Conservation (phyloP, 2,113 vertebrate species). For the Falcunculus frontatus region DNA sequence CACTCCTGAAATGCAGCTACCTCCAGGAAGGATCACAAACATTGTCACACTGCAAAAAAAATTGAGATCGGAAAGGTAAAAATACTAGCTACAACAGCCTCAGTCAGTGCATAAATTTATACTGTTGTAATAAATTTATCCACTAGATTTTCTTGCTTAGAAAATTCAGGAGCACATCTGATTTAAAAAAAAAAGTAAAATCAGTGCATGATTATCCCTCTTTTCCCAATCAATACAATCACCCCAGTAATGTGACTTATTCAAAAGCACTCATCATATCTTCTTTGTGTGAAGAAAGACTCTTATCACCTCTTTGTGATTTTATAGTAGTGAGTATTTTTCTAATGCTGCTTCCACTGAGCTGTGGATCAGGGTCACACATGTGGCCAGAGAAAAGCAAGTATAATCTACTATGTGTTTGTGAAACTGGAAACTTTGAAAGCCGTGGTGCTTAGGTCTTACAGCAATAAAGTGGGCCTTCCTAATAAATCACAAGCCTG, state of each 20-base stretch:
- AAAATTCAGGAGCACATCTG: not conserved
- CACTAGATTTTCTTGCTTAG: not conserved
- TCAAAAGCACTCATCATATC: conserved; percentile 46
- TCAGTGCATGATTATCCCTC: conserved; percentile 20
- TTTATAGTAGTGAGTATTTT: conserved; percentile 1
- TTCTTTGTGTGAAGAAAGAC: conserved; percentile 31
- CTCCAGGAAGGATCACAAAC: not conserved
- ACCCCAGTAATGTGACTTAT: not conserved
- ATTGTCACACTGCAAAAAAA: not conserved
- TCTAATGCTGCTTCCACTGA: conserved; percentile 20
- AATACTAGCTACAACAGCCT: not conserved
- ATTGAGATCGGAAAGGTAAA: not conserved
- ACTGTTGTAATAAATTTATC: not conserved
- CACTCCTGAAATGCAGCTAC: not conserved
- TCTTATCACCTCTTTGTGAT: conserved; percentile 33
- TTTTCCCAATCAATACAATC: conserved; percentile 20
- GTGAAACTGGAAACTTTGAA: not conserved
- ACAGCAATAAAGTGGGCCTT: not conserved
- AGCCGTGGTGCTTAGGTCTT: not conserved
- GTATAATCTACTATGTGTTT: not conserved
- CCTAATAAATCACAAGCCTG: not conserved
- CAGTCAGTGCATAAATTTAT: not conserved
- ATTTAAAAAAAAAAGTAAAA: not conserved
- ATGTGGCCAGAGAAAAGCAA: conserved; percentile 17
- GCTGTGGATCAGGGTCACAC: not conserved